A percentile compares a stretch with the other conserved stretches of the same genome.
Evolutionary conservation across 2,888 invertebrate genomes (phyloP).

Genomic region (Drosophila quinaria): DNA sequence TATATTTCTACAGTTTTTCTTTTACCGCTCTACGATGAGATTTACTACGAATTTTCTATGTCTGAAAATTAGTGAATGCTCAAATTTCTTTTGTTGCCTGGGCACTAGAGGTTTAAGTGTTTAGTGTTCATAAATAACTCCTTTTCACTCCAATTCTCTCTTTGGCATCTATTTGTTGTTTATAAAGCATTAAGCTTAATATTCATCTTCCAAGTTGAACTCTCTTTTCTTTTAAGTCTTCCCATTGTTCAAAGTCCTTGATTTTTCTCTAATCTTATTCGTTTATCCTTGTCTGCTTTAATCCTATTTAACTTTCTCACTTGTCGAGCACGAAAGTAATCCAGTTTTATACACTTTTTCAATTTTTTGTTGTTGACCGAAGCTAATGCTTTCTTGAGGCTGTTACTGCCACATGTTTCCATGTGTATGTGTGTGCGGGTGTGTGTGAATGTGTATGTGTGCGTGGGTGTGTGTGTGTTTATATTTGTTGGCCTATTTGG

Average conservation of each 20-base stretch:
- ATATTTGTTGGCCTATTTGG: constrained; percentile 62
- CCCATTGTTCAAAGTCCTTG: neutral
- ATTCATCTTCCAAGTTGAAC: neutral
- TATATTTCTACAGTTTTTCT: too few species aligned
- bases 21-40: too few species aligned
- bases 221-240: neutral
- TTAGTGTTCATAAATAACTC: too few species aligned
- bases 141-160: too few species aligned
- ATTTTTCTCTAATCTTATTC: neutral
- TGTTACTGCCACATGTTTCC: constrained; percentile 32
- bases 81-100: too few species aligned
- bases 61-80: too few species aligned
- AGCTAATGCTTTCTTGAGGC: constrained; percentile 17
- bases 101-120: too few species aligned
- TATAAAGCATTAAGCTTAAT: neutral
- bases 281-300: constrained; percentile 5
- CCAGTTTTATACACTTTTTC: neutral
- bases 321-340: neutral
- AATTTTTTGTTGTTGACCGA: constrained; percentile 25
- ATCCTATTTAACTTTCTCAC: constrained; percentile 2
- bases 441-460: neutral
- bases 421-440: constrained; percentile 1
- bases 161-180: neutral
- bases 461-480: constrained; percentile 24
- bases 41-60: too few species aligned